These are phyloP conservation scores for Leptogaster cylindrica DNA, from an alignment of 2,888 invertebrate species.

Conservation along the genomic window DNA sequence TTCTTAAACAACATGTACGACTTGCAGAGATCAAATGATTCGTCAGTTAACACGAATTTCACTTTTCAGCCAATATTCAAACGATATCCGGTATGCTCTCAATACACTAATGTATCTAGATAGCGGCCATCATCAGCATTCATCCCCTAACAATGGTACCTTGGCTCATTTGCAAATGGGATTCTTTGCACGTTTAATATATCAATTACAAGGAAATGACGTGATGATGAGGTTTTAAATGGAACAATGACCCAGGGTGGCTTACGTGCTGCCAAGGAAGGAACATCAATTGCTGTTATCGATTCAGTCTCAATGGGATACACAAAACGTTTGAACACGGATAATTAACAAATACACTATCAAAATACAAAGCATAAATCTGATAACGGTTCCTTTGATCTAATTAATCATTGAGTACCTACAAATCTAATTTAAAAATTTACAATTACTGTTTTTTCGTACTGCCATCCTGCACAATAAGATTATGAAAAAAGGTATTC, in stretches of 20 bases:
- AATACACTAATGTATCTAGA: no score
- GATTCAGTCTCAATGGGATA: not conserved
- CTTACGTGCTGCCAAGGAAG: not conserved
- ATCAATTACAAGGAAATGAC: conserved; percentile 27
- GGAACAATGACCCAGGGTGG: not conserved
- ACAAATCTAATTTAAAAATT: conserved; percentile 2
- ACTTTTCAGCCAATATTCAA: no score
- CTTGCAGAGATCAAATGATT: no score
- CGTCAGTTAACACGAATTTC: no score
- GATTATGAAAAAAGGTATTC: not conserved
- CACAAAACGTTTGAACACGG: not conserved
- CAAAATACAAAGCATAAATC: no score
- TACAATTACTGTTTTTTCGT: not conserved
- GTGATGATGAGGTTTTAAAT: not conserved
- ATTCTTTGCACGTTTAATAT: not conserved
- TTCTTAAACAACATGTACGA: no score
- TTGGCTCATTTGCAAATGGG: no score
- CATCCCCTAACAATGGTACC: no score
- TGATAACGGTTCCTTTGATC: no score
- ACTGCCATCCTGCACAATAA: not conserved
- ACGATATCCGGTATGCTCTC: no score
- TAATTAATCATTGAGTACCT: not conserved
- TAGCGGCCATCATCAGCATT: no score
- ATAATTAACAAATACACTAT: not conserved
- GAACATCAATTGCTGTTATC: not conserved